Conservation (phyloP, 1,140 invertebrate genomes). For the Brachionus rotundiformis region DNA sequence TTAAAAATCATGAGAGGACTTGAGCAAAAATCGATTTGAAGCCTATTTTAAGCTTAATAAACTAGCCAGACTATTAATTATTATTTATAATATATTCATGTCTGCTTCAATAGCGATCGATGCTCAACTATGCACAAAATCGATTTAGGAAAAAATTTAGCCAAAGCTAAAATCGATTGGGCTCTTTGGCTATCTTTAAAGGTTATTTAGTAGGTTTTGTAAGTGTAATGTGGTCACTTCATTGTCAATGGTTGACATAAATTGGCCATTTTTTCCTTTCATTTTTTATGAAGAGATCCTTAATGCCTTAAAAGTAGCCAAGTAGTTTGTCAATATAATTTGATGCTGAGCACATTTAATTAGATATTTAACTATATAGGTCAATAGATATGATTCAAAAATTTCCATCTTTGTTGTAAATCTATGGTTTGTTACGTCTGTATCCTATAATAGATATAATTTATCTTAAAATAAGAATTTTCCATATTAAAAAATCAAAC, state of each 20-base stretch:
- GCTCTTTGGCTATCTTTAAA: background rate
- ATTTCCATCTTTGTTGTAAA: no score
- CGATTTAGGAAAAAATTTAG: no score
- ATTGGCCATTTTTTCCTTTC: background rate
- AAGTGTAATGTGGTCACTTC: background rate
- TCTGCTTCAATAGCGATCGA: conserved; percentile 26
- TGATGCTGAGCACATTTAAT: no score
- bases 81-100: conserved; percentile 42
- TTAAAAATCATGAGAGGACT: background rate
- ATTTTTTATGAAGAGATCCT: background rate
- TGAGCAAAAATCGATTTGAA: conserved; percentile 35
- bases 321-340: no score
- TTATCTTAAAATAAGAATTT: no score
- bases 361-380: no score
- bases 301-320: no score
- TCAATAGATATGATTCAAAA: no score
- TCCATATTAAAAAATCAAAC: no score
- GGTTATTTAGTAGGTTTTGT: background rate
- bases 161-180: background rate
- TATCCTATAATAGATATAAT: no score
- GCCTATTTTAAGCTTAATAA: background rate
- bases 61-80: conserved; percentile 37
- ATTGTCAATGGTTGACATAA: background rate
- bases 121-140: background rate
- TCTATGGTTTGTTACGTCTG: no score